Evolutionary conservation across 2,113 vertebrate species (phyloP), one percentile per base, ranked within the genome.

Genomic region (Eupsittula cactorum): DNA sequence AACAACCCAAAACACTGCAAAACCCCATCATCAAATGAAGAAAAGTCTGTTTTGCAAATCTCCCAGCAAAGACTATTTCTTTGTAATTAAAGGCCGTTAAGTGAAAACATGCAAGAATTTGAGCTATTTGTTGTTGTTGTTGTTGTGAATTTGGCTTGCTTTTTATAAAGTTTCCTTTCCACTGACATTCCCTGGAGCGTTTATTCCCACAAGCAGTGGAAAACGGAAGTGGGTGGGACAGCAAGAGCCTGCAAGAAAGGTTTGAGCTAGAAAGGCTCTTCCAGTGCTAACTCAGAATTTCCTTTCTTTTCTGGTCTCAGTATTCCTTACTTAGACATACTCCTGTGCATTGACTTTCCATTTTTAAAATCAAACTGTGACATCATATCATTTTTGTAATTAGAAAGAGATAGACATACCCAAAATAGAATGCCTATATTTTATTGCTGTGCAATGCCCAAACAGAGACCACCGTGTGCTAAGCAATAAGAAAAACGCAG

Each of bases 21-120:
- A 95, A 87, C 76, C 24, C 82, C 47, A 90, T n/a, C 85, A 87
- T 63, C 92, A 91, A 94, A 71, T 78, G 33, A 87, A 93, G 71
- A 92, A 93, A 96, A 83, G 41, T 47, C 80, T 85, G 91, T 59
- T 65, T 65, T 76, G 93, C 63, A 93, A 92, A 95, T 73, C 82
- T 97, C 69, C 95, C 78, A 93, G 93, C 76, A 90, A 97, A 91
- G 89, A 67, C 77, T 95, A 78, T 94, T 94, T 83, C 87, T 95
- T 95, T 95, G 94, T 96, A 97, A 97, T 95, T 97, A 89, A 97
- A 97, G 84, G 60, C 84, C 4, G 6, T 82, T 87, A 93, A 97
- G 71, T 81, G 69, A 96, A 97, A 95, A 95, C 64, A 93, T 41
- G 39, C 81, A 93, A 90, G 53, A 21, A 90, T 79, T 74, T 83